A percentile compares a stretch with the other conserved stretches of the same genome.
phyloP scores from a whole-genome alignment of 2,888 invertebrate genomes.

The Stegophylla sp. region DNA sequence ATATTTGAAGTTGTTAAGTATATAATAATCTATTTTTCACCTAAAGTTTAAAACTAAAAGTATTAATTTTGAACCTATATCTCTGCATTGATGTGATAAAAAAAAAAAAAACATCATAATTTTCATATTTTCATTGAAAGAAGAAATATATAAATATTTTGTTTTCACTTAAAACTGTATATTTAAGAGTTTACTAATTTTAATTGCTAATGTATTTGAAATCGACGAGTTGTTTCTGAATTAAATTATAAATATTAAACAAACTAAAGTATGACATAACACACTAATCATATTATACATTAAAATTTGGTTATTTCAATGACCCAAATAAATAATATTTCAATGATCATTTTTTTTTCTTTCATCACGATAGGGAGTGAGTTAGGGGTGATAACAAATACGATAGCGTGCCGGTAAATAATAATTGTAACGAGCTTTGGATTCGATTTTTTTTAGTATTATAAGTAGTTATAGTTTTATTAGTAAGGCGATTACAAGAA shows the following conservation, averaged over 20 bases:
- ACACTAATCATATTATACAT: neutral
- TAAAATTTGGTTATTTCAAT: constrained; percentile 4
- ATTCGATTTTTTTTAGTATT: constrained; percentile 11
- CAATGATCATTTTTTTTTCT: constrained; percentile 20
- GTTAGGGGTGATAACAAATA: constrained; percentile 24
- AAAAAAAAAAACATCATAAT: too few relatives aligned
- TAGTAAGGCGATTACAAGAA: constrained; percentile 50
- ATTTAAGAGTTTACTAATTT: too few relatives aligned
- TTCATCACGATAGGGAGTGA: neutral
- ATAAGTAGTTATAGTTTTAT: constrained; percentile 34
- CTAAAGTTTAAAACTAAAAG: too few relatives aligned
- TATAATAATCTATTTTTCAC: neutral
- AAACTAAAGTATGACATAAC: too few relatives aligned
- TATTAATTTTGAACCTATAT: too few relatives aligned
- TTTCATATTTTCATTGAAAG: too few relatives aligned
- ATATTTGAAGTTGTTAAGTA: neutral
- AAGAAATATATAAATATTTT: too few relatives aligned
- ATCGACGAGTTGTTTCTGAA: too few relatives aligned
- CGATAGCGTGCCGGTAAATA: constrained; percentile 52
- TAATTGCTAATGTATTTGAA: too few relatives aligned
- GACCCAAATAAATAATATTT: constrained; percentile 33
- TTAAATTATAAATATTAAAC: too few relatives aligned
- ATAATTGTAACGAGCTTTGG: constrained; percentile 39
- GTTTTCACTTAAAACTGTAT: too few relatives aligned
- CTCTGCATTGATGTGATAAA: too few relatives aligned